Evolutionary conservation across 1,140 invertebrate species (phyloP), one percentile per base, ranked within the genome.

Genomic region (Heliconius nattereri): DNA sequence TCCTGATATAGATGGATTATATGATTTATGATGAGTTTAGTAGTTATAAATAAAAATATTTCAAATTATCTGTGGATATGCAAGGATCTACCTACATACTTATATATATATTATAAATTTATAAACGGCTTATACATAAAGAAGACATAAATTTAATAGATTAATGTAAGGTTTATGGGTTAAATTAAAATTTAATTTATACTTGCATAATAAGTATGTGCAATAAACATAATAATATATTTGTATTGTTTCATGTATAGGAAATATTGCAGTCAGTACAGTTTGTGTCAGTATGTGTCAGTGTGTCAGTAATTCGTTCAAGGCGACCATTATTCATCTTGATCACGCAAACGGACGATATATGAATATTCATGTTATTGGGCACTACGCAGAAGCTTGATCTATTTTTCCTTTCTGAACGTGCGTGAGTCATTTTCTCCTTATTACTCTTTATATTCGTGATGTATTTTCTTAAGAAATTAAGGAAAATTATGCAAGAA

Each of bases 271-370:
- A n/a, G 20, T 66, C 60, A 29, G 60, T 66, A 29, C 3, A 35
- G 32, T 35, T 35, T 35, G 32, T 35, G 32, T 32, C 32, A 32
- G 60, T n/a, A 5, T 57, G 19, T 32, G 45, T 45, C 49, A 77
- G 78, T 74, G 19, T 72, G 78, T 75, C 70, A 37, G 40, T 37
- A 57, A 79, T 71, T 76, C 40, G 52, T 76, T 54, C 79, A 79
- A 79, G 79, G 79, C n/a, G 71, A 20, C 23, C 32, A 80, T 76
- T 80, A 66, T 80, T 80, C 75, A 80, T 76, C 71, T 80, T 35
- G 75, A 80, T 80, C 79, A 80, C 79, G 75, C 79, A 73, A 72
- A 72, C 40, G 71, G 11, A 80, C 79, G 26, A 40, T 71, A 29
- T 32, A 80, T 80, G 79, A 76, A 76, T 80, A 80, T 80, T 80